Evolutionary conservation across 2,113 vertebrate species (phyloP), one percentile per base, ranked within the genome.

Genomic region (Carassius carassius): DNA sequence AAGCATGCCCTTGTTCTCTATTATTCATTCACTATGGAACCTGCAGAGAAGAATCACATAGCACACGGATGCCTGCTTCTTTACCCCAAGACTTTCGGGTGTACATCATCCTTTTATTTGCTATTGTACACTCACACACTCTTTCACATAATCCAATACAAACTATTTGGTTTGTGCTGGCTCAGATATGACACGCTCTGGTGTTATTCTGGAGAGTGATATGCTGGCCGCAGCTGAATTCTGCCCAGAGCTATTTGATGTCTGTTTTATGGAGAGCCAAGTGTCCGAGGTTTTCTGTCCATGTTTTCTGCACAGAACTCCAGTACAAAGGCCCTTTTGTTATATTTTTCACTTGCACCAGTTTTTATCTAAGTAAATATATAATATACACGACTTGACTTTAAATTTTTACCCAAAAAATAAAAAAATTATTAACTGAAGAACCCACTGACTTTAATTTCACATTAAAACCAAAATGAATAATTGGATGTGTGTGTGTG

Each of bases 11-110:
- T 85, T 81, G 67, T 85, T 85, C 78, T 85, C 69, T 65, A 81
- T 85, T 85, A 81, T 81, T 85, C 84, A 85, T 85, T 85, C 78
- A 81, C 37, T 23, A 65, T 29, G 23, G 25, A 85, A 74, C 84
- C 78, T 81, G 67, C 37, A 67, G 78, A 79, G 58, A 78, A 72
- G 76, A 54, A 85, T 79, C 54, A 70, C 12, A 85, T 14, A 69
- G 83, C 60, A 25, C 47, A 44, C 17, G 21, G 49, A 56, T 56
- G 62, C 67, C 35, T 63, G 47, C 23, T 72, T 44, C 77, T 72
- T 85, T 58, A 21, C 35, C 16, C 6, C 44, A 56, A 74, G 74
- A 56, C 62, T 84, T 44, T 35, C 5, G 49, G 73, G 63, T 85
- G 49, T 60, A 70, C 54, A 85, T 79, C 25, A 62, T 56, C n/a